These are phyloP conservation scores for Hippopotamyrus pictus DNA, from an alignment of 2,797 vertebrate genomes.

Conservation along the genomic window DNA sequence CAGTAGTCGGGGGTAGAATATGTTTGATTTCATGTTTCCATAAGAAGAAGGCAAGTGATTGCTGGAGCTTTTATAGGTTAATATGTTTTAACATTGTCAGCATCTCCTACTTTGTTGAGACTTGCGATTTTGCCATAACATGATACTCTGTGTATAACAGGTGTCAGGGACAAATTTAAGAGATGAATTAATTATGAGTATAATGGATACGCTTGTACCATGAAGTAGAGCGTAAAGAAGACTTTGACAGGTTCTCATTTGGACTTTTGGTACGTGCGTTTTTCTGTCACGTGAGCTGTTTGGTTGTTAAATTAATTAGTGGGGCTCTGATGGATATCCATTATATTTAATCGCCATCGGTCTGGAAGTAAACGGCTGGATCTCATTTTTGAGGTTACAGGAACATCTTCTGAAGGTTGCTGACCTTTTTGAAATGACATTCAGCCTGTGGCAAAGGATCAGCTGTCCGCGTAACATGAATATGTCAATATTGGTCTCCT, in stretches of 20 bases:
- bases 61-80: neutral
- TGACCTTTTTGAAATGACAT: neutral
- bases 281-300: neutral
- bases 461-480: neutral
- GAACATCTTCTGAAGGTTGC: neutral
- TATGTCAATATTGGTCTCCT: neutral
- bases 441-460: neutral
- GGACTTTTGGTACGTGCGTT: neutral
- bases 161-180: conserved; percentile 1
- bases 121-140: neutral
- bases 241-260: neutral
- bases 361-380: neutral
- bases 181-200: conserved; percentile 3
- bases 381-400: neutral
- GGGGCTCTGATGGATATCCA: neutral
- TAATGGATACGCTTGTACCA: conserved; percentile 9
- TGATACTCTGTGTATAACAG: conserved; percentile 1
- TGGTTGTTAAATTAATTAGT: neutral
- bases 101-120: neutral
- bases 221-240: neutral
- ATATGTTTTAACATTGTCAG: neutral
- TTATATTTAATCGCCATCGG: neutral
- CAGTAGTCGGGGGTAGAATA: neutral
- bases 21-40: neutral
- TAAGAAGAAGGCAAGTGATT: neutral